Conservation (phyloP, 1,140 invertebrate species). For the Microplitis demolitor region DNA sequence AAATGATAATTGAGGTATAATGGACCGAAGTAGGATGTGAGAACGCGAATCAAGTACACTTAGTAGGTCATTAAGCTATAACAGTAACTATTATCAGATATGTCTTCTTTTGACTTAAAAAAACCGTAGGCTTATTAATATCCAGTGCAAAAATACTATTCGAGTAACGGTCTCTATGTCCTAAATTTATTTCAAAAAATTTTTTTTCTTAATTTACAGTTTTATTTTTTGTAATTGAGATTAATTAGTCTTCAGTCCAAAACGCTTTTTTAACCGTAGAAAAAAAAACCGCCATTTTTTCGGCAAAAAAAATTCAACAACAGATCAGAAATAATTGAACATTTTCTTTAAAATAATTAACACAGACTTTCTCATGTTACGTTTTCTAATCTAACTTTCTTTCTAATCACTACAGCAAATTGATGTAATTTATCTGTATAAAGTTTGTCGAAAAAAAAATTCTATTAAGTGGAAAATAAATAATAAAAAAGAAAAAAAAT, state of each 20-base stretch:
- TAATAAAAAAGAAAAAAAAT: neutral
- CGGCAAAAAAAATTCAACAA: no score
- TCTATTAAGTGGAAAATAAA: neutral
- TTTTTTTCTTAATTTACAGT: no score
- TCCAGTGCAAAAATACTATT: no score
- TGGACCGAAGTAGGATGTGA: neutral
- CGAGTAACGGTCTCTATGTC: no score
- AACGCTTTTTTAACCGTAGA: no score
- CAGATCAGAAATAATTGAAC: no score
- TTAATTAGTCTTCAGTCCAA: no score
- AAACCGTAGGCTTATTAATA: neutral
- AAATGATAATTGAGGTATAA: neutral
- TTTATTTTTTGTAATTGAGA: no score
- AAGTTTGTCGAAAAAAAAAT: neutral
- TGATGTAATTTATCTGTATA: neutral
- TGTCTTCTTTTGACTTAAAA: neutral
- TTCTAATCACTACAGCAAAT: constrained; percentile 6
- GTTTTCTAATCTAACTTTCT: constrained; percentile 21
- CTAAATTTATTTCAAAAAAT: no score
- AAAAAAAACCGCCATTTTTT: no score
- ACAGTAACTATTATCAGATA: neutral
- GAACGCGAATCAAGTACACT: neutral
- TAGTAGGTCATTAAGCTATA: neutral
- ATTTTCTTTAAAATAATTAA: neutral
- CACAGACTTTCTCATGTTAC: constrained; percentile 16